Evolutionary conservation across 2,888 invertebrate genomes (phyloP).

Genomic region (Rhagonycha fulva): DNA sequence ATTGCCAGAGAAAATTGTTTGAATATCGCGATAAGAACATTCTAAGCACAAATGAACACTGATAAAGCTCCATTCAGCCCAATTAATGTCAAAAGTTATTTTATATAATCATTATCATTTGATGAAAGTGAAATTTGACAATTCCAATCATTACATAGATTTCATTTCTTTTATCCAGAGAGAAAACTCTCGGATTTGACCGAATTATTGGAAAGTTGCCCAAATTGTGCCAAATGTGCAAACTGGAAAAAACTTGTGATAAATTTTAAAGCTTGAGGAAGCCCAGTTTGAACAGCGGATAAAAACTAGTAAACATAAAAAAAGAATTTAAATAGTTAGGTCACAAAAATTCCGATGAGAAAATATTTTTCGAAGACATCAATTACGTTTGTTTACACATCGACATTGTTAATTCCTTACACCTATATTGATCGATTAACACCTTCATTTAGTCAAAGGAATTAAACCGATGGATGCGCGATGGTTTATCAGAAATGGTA

Average conservation of each 20-base stretch:
- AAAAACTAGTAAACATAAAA: background rate
- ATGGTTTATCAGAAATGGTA: background rate
- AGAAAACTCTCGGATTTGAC: too few species aligned
- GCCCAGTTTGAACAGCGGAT: too few species aligned
- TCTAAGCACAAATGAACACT: background rate
- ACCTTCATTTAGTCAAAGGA: constrained; percentile 32
- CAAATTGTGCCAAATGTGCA: background rate
- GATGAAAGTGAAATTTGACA: background rate
- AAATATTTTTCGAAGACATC: constrained; percentile 20
- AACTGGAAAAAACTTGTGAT: too few species aligned
- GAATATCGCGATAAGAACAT: background rate
- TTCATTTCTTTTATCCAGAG: too few species aligned
- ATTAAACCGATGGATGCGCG: background rate
- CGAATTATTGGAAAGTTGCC: too few species aligned
- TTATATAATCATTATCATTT: background rate
- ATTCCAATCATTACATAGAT: background rate
- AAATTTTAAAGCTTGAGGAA: too few species aligned
- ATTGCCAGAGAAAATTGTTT: background rate
- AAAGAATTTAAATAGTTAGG: background rate
- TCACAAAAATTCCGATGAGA: constrained; percentile 37
- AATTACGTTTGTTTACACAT: constrained; percentile 9
- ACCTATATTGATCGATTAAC: constrained; percentile 43
- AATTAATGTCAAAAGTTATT: background rate
- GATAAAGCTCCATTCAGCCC: background rate
- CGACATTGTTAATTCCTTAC: constrained; percentile 37